Conservation (phyloP, 2,888 invertebrate species). For the Drosophila ezoana region DNA sequence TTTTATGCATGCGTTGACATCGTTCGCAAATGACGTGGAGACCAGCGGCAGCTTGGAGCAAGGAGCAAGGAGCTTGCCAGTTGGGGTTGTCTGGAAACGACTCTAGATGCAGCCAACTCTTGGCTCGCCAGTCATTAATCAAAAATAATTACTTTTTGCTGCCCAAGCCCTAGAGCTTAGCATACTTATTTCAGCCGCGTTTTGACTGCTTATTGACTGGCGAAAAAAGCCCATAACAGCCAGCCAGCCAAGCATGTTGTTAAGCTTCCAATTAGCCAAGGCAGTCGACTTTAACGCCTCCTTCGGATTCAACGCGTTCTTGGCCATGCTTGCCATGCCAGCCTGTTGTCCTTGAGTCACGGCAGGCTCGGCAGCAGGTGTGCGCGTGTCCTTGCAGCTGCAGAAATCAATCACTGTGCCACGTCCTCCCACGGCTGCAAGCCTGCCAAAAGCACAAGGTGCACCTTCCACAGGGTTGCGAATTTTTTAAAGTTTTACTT, state of each 20-base stretch:
- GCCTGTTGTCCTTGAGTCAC: constrained; percentile 40
- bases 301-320: not conserved
- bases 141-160: constrained; percentile 64
- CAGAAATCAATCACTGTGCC: constrained; percentile 52
- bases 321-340: not conserved
- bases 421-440: constrained; percentile 9
- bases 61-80: not conserved
- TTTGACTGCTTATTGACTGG: constrained; percentile 41
- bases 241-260: constrained; percentile 20
- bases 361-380: constrained; percentile 26
- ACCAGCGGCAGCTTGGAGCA: constrained; percentile 9
- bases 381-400: constrained; percentile 42
- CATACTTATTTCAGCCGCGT: constrained; percentile 38
- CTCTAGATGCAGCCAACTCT: constrained; percentile 28
- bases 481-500: constrained; percentile 6
- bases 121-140: constrained; percentile 56
- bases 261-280: constrained; percentile 57
- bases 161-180: constrained; percentile 45
- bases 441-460: constrained; percentile 2
- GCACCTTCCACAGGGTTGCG: not conserved
- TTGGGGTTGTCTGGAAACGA: not conserved
- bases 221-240: constrained; percentile 24
- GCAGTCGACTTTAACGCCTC: constrained; percentile 20
- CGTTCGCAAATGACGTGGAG: constrained; percentile 70
- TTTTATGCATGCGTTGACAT: constrained; percentile 80